These are phyloP conservation scores for Cavia aperea DNA, from an alignment of 2,113 vertebrate species.

Conservation along the genomic window DNA sequence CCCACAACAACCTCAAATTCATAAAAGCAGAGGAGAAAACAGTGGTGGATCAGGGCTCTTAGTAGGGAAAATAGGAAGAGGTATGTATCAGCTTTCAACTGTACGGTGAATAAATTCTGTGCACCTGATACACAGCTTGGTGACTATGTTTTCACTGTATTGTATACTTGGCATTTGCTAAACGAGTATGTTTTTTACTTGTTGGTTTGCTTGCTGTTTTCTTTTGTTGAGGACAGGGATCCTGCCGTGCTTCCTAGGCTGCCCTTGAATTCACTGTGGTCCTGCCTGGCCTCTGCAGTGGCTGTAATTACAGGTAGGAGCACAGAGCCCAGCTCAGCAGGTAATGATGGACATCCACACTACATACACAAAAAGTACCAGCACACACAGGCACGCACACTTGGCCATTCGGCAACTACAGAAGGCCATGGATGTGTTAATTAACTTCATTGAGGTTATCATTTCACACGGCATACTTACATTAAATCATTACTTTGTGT, in stretches of 20 bases:
- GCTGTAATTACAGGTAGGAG: not conserved
- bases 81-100: not conserved
- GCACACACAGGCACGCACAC: not conserved
- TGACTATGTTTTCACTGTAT: not conserved
- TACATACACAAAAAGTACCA: too few species aligned
- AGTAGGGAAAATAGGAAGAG: not conserved
- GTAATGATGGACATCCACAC: not conserved
- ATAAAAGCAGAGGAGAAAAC: not conserved
- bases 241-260: too few species aligned
- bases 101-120: not conserved
- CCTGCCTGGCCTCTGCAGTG: not conserved
- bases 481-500: not conserved
- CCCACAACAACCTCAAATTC: not conserved
- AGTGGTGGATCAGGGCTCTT: not conserved
- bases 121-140: too few species aligned
- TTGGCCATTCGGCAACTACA: not conserved
- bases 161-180: not conserved
- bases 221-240: not conserved
- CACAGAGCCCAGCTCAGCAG: too few species aligned
- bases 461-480: not conserved
- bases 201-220: not conserved
- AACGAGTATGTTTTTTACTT: not conserved
- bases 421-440: not conserved
- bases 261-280: not conserved
- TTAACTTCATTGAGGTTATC: too few species aligned